A percentile compares a stretch with the other conserved stretches of the same genome.
phyloP scores from a whole-genome alignment of 2,888 invertebrate species.

The Meganola albula region DNA sequence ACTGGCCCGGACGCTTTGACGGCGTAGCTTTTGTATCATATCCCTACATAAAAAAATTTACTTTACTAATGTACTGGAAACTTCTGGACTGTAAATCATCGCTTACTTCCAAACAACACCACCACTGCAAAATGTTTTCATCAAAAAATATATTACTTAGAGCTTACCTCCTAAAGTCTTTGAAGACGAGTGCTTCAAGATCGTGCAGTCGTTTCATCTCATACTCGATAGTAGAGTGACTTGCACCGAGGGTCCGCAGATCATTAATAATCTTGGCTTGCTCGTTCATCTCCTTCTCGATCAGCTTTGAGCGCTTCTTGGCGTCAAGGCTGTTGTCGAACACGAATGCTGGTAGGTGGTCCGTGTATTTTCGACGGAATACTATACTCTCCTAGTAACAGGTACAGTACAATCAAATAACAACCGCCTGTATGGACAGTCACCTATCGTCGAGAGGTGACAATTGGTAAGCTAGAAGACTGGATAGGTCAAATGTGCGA shows the following conservation, averaged over 20 bases:
- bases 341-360: slow-evolving; percentile 89
- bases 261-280: slow-evolving; percentile 97
- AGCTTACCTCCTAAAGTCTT: slow-evolving; percentile 89
- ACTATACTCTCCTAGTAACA: slow-evolving; percentile 83
- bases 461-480: too few relatives aligned
- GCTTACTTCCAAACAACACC: too few relatives aligned
- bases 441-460: too few relatives aligned
- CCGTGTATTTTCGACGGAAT: slow-evolving; percentile 82
- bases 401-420: too few relatives aligned
- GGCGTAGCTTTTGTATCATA: slow-evolving; percentile 92
- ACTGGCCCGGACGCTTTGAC: slow-evolving; percentile 88
- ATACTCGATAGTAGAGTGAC: slow-evolving; percentile 92
- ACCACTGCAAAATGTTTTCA: too few relatives aligned
- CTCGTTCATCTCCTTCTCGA: slow-evolving; percentile 98
- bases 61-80: too few relatives aligned
- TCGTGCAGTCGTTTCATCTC: slow-evolving; percentile 95
- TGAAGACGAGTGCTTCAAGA: slow-evolving; percentile 94
- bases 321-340: slow-evolving; percentile 88
- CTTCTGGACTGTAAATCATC: too few relatives aligned
- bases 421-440: too few relatives aligned
- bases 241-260: slow-evolving; percentile 90
- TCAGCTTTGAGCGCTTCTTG: slow-evolving; percentile 91
- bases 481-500: too few relatives aligned
- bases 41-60: slow-evolving; percentile 76
- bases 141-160: too few relatives aligned